phyloP scores from a whole-genome alignment of 35 echinoderm and acorn worm genomes.

The Ptychodera flava region DNA sequence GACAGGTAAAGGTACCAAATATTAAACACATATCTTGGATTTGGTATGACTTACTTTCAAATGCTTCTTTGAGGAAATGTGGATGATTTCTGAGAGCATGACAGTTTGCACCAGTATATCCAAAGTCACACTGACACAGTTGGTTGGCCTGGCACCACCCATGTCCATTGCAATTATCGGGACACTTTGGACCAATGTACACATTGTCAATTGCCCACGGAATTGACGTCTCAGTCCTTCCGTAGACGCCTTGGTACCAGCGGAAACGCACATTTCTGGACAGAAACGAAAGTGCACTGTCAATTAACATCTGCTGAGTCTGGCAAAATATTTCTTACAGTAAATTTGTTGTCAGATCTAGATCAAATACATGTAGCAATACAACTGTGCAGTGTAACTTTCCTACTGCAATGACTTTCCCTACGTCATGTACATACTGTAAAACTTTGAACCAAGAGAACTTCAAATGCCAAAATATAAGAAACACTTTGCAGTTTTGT shows the following conservation, averaged over 20 bases:
- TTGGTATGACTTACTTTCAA: constrained; percentile 83
- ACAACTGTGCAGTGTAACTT: no score
- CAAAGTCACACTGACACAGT: constrained; percentile 67
- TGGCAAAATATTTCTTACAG: no score
- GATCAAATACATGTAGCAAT: no score
- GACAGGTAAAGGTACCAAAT: no score
- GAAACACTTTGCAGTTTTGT: no score
- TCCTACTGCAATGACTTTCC: no score
- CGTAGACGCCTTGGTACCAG: constrained; percentile 83
- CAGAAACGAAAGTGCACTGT: not conserved
- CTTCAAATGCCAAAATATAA: no score
- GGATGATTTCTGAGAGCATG: constrained; percentile 8
- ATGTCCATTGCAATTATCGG: constrained; percentile 53
- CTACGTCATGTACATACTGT: no score
- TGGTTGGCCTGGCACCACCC: constrained; percentile 53
- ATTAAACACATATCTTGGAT: no score
- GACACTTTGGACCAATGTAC: constrained; percentile 83
- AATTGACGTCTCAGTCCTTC: constrained; percentile 19
- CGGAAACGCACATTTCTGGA: constrained; percentile 70
- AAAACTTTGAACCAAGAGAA: no score
- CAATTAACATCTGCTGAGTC: no score
- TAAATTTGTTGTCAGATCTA: no score
- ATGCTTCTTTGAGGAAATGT: constrained; percentile 69
- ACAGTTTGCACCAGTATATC: constrained; percentile 49
- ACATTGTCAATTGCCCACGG: constrained; percentile 81